Evolutionary conservation across 2,113 vertebrate species (phyloP).

Genomic region (Poecile atricapillus): DNA sequence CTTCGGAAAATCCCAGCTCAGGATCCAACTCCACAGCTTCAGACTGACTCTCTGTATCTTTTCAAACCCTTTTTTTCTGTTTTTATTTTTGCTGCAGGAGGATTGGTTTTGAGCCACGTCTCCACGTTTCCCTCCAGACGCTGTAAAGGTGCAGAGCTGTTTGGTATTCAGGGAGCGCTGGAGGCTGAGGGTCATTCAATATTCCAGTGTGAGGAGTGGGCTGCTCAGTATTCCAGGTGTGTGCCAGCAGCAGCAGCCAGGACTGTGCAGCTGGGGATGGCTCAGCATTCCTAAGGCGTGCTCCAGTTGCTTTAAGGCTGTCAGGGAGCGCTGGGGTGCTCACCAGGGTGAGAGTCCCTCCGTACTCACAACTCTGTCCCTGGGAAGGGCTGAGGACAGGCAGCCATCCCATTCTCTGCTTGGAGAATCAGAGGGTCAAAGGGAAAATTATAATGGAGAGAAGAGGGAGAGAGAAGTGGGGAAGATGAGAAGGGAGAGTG

Average conservation of each 20-base stretch:
- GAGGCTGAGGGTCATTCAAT: slow-evolving; percentile 58
- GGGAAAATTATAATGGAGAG: not conserved
- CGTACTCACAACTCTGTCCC: not conserved
- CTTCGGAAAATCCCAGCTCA: not conserved
- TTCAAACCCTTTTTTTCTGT: not conserved
- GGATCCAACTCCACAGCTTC: slow-evolving; percentile 10
- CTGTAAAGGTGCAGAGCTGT: not conserved
- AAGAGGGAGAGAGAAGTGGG: not conserved
- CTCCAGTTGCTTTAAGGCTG: not conserved
- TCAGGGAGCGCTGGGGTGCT: not conserved
- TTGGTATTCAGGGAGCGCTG: slow-evolving; percentile 42
- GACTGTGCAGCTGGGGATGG: not conserved
- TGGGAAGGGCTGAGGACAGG: not conserved
- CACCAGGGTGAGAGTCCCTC: not conserved
- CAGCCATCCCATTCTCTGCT: not conserved
- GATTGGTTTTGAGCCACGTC: not conserved
- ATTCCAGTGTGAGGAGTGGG: not conserved
- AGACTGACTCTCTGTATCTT: not conserved
- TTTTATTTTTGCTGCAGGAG: not conserved
- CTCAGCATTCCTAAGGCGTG: slow-evolving; percentile 41
- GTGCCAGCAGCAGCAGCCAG: not conserved
- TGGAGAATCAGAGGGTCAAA: not conserved
- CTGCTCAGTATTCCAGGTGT: not conserved
- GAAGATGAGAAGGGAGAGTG: not conserved
- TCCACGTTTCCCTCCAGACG: not conserved